These are phyloP conservation scores for Benthosema pterotum DNA, from an alignment of 2,797 vertebrate genomes.

Conservation along the genomic window DNA sequence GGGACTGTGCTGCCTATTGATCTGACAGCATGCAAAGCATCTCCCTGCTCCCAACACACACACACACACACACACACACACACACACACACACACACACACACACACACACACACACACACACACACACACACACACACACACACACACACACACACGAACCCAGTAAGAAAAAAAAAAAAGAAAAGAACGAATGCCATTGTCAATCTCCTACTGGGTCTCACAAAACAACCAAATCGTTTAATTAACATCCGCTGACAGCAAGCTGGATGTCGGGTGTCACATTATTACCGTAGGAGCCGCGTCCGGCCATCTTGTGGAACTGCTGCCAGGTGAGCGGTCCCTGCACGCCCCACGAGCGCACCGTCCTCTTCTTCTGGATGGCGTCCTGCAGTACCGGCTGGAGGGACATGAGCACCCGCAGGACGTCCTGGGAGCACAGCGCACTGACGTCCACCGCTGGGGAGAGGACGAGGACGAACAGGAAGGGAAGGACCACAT, in stretches of 20 bases:
- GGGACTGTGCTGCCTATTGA: slow-evolving; percentile 35
- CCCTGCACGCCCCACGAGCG: slow-evolving; percentile 99
- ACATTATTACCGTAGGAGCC: slow-evolving; percentile 87
- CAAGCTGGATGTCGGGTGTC: too few species aligned
- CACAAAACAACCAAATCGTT: neutral
- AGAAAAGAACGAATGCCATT: slow-evolving; percentile 15
- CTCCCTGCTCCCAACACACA: slow-evolving; percentile 26
- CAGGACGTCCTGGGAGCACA: slow-evolving; percentile 98
- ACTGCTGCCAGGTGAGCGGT: slow-evolving; percentile 98
- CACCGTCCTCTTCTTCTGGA: slow-evolving; percentile 96
- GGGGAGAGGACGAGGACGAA: slow-evolving; percentile 11
- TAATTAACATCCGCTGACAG: too few species aligned
- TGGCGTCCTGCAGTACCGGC: slow-evolving; percentile 96
- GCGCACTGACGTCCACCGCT: slow-evolving; percentile 91
- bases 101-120: too few species aligned
- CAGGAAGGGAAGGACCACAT: neutral
- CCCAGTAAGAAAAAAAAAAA: neutral
- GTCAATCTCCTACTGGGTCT: neutral
- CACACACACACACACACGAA: neutral
- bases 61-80: slow-evolving; percentile 16
- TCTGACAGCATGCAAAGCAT: slow-evolving; percentile 35
- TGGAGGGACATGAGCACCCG: slow-evolving; percentile 96
- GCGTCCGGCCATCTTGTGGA: slow-evolving; percentile 99
- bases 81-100: neutral
- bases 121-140: neutral